phyloP scores from a whole-genome alignment of 2,888 invertebrate genomes.

The Thysanoteuthis rhombus region DNA sequence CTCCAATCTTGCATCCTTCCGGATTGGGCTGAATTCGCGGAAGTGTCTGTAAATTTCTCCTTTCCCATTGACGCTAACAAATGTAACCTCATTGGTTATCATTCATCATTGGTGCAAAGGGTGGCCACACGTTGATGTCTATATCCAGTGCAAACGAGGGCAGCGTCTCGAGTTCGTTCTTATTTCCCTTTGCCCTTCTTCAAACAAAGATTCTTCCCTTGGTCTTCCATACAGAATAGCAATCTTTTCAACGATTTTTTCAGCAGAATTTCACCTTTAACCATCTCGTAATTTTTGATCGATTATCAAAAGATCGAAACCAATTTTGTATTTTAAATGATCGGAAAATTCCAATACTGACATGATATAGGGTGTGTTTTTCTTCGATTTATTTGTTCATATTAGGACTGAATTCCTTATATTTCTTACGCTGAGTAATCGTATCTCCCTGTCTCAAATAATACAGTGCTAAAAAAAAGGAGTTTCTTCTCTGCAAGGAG shows the following conservation, averaged over 20 bases:
- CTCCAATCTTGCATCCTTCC: not conserved
- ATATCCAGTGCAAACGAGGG: not conserved
- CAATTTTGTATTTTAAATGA: no score
- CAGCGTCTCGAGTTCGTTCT: not conserved
- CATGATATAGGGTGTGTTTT: not conserved
- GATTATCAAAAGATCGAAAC: no score
- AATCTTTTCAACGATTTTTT: not conserved
- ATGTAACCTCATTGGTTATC: not conserved
- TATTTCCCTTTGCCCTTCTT: not conserved
- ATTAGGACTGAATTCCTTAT: no score
- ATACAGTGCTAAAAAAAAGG: no score
- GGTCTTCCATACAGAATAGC: not conserved
- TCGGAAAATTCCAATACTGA: no score
- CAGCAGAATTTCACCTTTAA: no score
- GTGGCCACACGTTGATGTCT: not conserved
- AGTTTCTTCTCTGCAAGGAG: no score
- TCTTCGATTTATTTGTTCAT: not conserved
- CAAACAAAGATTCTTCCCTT: not conserved
- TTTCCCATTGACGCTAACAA: not conserved
- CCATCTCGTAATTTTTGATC: no score
- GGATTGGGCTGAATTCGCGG: slow-evolving; percentile 12
- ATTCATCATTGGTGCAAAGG: not conserved
- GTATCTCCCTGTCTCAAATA: no score
- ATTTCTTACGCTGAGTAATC: no score
- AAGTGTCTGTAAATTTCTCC: not conserved